These are phyloP conservation scores for Anastrepha obliqua DNA, from an alignment of 1,140 invertebrate genomes.

Conservation along the genomic window DNA sequence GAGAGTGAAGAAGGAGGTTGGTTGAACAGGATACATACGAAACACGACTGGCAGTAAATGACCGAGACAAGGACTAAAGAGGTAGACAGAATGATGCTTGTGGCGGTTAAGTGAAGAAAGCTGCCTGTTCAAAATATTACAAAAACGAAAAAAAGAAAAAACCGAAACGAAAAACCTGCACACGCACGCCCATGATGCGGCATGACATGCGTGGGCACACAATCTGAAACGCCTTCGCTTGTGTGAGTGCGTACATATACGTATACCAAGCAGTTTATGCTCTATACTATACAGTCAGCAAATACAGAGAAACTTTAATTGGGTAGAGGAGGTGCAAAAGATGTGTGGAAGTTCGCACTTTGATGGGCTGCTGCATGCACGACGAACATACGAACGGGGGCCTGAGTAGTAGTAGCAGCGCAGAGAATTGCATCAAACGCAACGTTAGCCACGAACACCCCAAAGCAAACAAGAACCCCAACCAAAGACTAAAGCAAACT, in stretches of 20 bases:
- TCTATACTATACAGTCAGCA: too few relatives aligned
- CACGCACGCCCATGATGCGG: too few relatives aligned
- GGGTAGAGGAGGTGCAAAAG: background rate
- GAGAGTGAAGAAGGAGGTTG: background rate
- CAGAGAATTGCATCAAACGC: background rate
- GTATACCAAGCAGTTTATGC: background rate
- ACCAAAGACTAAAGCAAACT: conserved; percentile 19
- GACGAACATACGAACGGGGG: background rate
- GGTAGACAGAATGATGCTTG: background rate
- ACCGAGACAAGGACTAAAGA: background rate
- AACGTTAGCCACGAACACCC: background rate
- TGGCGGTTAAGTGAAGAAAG: too few relatives aligned
- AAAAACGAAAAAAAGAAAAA: too few relatives aligned
- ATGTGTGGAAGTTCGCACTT: background rate
- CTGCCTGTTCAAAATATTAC: too few relatives aligned
- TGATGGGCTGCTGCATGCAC: too few relatives aligned
- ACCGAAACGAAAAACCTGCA: too few relatives aligned
- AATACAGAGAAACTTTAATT: too few relatives aligned
- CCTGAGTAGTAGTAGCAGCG: background rate
- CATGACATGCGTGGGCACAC: too few relatives aligned
- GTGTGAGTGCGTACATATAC: background rate
- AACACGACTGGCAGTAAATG: background rate
- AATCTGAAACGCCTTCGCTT: too few relatives aligned
- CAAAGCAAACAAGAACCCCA: background rate
- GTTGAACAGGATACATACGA: background rate